Evolutionary conservation across 2,113 vertebrate species (phyloP).

Genomic region (Lycocorax pyrrhopterus): DNA sequence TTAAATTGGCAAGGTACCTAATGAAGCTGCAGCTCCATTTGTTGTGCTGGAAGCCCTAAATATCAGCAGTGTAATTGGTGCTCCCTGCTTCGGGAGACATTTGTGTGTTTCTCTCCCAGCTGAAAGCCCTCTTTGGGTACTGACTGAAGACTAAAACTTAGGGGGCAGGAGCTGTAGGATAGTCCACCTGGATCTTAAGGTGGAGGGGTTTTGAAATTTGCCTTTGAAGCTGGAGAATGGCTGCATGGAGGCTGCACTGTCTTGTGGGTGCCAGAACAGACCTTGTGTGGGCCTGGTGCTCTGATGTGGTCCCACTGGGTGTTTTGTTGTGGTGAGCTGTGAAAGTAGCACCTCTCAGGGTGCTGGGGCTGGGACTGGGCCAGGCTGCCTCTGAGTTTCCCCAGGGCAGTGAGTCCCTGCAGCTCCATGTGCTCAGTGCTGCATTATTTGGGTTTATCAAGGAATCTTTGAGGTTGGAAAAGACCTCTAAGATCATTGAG

Average conservation of each 20-base stretch:
- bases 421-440: fast-evolving
- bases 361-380: not conserved
- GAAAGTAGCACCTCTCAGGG: not conserved
- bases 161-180: not conserved
- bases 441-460: fast-evolving
- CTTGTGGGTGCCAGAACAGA: not conserved
- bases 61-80: constrained; percentile 52
- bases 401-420: not conserved
- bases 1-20: constrained; percentile 56
- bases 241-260: not conserved
- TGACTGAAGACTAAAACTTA: not conserved
- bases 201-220: not conserved
- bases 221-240: not conserved
- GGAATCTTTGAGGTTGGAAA: not conserved
- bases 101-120: not conserved
- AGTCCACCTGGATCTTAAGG: not conserved
- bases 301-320: not conserved
- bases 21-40: constrained; percentile 54
- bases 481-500: not conserved
- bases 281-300: not conserved
- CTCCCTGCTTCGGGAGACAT: not conserved
- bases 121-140: not conserved
- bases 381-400: not conserved
- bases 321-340: not conserved
- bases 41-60: constrained; percentile 59